Evolutionary conservation across 2,113 vertebrate genomes (phyloP), one percentile per base, ranked within the genome.

Genomic region (Maccullochella peelii): DNA sequence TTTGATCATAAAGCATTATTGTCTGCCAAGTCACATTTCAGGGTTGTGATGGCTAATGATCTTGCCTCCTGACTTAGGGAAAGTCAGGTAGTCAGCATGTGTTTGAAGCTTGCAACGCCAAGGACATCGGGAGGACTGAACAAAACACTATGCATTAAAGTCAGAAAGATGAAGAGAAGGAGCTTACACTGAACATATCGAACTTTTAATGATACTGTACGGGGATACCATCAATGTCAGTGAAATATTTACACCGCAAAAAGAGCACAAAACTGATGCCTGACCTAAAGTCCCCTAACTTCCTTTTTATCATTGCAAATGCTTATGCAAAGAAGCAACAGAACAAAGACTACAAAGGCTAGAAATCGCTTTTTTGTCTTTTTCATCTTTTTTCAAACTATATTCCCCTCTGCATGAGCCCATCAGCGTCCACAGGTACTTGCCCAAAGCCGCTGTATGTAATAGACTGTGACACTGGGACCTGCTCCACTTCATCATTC

Each of bases 1-100:
- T 96, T 96, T 96, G 95, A 96, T 96, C 95, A 95, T 94, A 96
- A 94, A 94, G 94, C 93, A 91, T 94, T 94, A 96, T 94, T 95
- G 94, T 95, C 93, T 95, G 94, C 95, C 95, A 95, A 95, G 94
- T 95, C 94, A 92, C 94, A 95, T 95, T 95, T 94, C 91, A 90
- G 93, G 93, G 92, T 91, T 93, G 92, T 95, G 93, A 96, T 95
- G 94, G 95, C 95, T 96, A 96, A 95, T 96, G 94, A 96, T 95
- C 95, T 93, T 84, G 94, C 92, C 92, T 95, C 91, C 93, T 91
- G 93, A 94, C 94, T 94, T 93, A 85, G 77, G 88, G 89, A 94
- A 95, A 96, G 94, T 96, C 94, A 90, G 94, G 92, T 93, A 96
- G 95, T 96, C 95, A 96, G 95, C 95, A 96, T 94, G 91, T 90